Conservation (phyloP, 2,113 vertebrate genomes). For the Bufo gargarizans region DNA sequence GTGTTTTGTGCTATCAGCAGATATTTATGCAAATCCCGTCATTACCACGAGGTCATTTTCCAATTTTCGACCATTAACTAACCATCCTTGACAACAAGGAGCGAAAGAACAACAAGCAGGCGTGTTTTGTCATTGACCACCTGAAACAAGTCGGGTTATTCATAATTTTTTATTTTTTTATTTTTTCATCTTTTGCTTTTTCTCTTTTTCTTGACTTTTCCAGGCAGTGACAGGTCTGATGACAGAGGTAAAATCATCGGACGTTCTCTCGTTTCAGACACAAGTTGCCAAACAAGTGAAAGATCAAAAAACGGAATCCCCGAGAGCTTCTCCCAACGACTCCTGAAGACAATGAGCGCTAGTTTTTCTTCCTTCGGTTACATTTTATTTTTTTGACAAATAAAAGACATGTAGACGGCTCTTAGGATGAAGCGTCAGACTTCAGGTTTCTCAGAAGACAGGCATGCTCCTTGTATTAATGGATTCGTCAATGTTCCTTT, state of each 20-base stretch:
- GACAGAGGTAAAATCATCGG: slow-evolving; percentile 66
- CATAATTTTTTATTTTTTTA: background rate
- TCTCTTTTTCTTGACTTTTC: slow-evolving; percentile 63
- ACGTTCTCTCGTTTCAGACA: slow-evolving; percentile 65
- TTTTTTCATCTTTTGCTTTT: background rate
- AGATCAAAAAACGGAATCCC: slow-evolving; percentile 57
- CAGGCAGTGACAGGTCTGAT: slow-evolving; percentile 68
- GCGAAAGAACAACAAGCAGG: slow-evolving; percentile 66
- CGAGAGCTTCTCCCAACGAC: slow-evolving; percentile 71
- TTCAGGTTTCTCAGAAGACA: background rate
- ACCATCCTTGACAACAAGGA: slow-evolving; percentile 80
- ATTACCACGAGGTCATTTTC: slow-evolving; percentile 93
- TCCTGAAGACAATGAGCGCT: slow-evolving; percentile 67
- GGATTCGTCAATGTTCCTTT: slow-evolving; percentile 4
- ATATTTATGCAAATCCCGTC: slow-evolving; percentile 96
- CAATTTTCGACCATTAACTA: slow-evolving; percentile 91
- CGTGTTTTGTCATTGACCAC: slow-evolving; percentile 69
- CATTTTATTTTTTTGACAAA: slow-evolving; percentile 15
- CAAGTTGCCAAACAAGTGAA: slow-evolving; percentile 64
- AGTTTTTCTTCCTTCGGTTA: slow-evolving; percentile 64
- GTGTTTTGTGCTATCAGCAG: slow-evolving; percentile 91
- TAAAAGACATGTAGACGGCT: background rate
- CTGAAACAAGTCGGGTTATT: slow-evolving; percentile 31
- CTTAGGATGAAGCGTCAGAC: background rate
- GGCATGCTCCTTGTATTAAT: background rate